These are phyloP conservation scores for Ctenochaetus hawaiiensis DNA, from an alignment of 2,797 vertebrate species.

Conservation along the genomic window DNA sequence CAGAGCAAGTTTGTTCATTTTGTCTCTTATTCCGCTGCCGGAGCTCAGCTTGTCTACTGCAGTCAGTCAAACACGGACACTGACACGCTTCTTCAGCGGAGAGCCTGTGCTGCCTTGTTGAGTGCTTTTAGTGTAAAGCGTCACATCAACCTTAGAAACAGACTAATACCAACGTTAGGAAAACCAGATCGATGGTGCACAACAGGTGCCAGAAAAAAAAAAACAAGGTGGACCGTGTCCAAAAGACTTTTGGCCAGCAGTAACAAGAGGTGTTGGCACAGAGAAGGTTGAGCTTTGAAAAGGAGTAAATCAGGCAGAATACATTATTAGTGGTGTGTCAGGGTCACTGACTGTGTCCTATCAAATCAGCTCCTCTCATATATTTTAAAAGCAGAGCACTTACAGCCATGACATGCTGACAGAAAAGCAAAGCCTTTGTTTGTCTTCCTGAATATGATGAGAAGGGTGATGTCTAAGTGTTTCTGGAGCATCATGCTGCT, in stretches of 20 bases:
- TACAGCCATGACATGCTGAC: background rate
- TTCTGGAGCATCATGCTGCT: too few species aligned
- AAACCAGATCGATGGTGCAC: background rate
- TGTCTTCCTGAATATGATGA: too few species aligned
- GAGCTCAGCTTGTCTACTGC: background rate
- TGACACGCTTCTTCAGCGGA: background rate
- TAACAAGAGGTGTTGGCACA: conserved; percentile 28
- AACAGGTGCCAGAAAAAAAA: conserved; percentile 11
- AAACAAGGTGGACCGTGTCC: conserved; percentile 20
- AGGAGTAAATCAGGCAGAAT: conserved; percentile 36
- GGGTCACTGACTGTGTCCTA: conserved; percentile 22
- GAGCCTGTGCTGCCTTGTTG: background rate
- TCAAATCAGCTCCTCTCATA: conserved; percentile 41
- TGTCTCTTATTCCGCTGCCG: background rate
- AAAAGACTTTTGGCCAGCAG: conserved; percentile 25
- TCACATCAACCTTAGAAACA: background rate
- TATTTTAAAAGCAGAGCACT: conserved; percentile 21
- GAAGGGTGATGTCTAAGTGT: too few species aligned
- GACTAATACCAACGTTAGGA: conserved; percentile 1
- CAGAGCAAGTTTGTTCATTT: background rate
- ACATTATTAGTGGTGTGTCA: conserved; percentile 16
- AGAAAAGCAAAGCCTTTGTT: too few species aligned
- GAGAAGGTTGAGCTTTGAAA: conserved; percentile 14
- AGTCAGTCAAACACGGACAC: background rate
- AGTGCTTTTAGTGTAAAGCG: background rate